Evolutionary conservation across 2,113 vertebrate genomes (phyloP), one percentile per base, ranked within the genome.

Genomic region (Urocynchramus pylzowi): DNA sequence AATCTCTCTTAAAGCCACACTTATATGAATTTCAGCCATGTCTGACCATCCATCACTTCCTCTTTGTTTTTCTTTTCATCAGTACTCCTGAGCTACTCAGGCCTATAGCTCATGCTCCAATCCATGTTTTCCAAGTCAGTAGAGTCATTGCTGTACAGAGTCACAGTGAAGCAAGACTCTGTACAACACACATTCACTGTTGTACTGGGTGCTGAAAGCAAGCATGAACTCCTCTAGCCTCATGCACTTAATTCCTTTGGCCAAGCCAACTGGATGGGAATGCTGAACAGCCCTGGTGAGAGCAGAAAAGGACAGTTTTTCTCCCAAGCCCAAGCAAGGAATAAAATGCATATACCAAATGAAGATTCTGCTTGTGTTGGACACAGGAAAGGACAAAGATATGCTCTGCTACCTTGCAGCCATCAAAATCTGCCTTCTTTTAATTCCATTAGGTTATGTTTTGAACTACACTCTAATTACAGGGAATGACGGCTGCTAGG

Each of bases 261-360:
- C 53, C 74, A 87, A 76, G 61, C 42, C 84, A 64, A 8, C 33
- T 27, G 31, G 44, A n/a, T 8, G 35, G 59, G 41, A 94, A 64
- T 10, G 37, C 4, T 3, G 2, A 81, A 52, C 4, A 50, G 10
- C 0, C 1, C 26, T 28, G 26, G 7, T 8, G 31, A 45, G 28
- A 54, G 37, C 16, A 89, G 69, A 68, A 31, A 60, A 60, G 8
- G 11, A 17, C 7, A 50, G 4, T 7, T 67, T 41, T 86, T 24
- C 30, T 30, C 26, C 35, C 33, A 52, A 26, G 27, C 6, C 31
- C 49, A 57, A 67, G 45, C 28, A 81, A 27, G 14, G 41, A 84
- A 86, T 18, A n/a, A 77, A 86, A 70, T 14, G 12, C 44, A 41
- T 24, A 41, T 5, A 52, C 4, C 35, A 60, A 21, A 61, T 8